Evolutionary conservation across 2,888 invertebrate genomes (phyloP), one percentile per base, ranked within the genome.

Genomic region (Caradrina kadenii): DNA sequence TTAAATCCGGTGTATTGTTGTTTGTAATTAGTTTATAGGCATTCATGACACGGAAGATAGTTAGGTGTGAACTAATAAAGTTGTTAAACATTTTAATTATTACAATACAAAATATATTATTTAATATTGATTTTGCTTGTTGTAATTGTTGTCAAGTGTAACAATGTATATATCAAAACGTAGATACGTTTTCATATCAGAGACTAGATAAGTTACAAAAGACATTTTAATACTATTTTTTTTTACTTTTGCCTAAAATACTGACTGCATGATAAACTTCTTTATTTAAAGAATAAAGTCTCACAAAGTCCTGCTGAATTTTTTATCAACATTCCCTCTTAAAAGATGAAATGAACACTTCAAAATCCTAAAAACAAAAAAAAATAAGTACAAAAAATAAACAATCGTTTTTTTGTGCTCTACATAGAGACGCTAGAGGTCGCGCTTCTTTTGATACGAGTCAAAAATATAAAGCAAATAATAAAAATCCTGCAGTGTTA

Each of bases 1-100:
- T 83, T 73, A 77, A 58, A 69, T 85, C 81, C 82, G 78, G 83
- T 70, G 55, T 69, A 76, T 85, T 83, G 84, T 83, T 56, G 45
- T 11, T 35, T 69, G 67, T 80, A 74, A 83, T 83, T 83, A 85
- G 63, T 83, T 83, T 83, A 83, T 64, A 66, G 58, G 50, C 62
- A 54, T 56, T 61, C 65, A 45, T 67, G 56, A 31, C n/a, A 54
- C 21, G n/a, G 21, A 10, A 84, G 39, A 67, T 76, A 82, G 82
- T 79, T 59, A 75, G 35, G 63, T 72, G 55, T 21, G 35, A 81
- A 71, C 39, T 66, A 72, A 67, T 78, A 54, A 70, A 45, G 59
- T 70, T 72, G 72, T 73, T 52, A 22, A 21, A 63, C 17, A 8
- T 52, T 78, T 63, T 53, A 59, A 69, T 69, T 1, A 59, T 35